These are phyloP conservation scores for Sebastes matsubarae DNA, from an alignment of 2,797 vertebrate species.

Conservation along the genomic window DNA sequence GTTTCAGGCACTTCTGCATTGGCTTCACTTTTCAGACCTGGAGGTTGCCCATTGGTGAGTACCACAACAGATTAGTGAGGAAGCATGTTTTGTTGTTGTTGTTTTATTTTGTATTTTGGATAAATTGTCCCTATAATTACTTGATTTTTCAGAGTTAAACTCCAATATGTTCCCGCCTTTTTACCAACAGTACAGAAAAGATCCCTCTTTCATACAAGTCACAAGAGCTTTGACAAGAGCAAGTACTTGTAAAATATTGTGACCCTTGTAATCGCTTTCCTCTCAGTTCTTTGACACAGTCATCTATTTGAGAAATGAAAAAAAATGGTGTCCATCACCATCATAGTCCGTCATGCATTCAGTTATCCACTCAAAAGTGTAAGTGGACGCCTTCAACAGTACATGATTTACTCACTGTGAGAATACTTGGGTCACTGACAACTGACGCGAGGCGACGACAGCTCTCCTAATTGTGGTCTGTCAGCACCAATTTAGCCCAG, in stretches of 20 bases:
- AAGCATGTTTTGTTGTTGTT: not conserved
- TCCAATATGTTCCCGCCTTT: not conserved
- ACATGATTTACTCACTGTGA: slow-evolving; percentile 44
- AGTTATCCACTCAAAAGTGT: slow-evolving; percentile 32
- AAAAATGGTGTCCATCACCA: not conserved
- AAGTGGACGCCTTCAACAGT: slow-evolving; percentile 15
- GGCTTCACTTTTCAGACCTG: not conserved
- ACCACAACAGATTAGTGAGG: too few species aligned
- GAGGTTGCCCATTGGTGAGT: not conserved
- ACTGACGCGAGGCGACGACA: slow-evolving; percentile 54
- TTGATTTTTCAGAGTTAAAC: not conserved
- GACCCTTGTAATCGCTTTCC: not conserved
- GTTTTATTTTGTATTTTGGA: not conserved
- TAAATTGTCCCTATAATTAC: not conserved
- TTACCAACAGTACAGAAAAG: not conserved
- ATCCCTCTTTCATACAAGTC: not conserved
- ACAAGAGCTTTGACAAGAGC: not conserved
- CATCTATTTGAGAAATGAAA: not conserved
- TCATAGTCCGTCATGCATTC: slow-evolving; percentile 16
- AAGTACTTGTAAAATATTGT: not conserved
- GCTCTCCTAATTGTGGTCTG: slow-evolving; percentile 76
- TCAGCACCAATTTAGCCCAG: slow-evolving; percentile 74
- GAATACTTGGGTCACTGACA: slow-evolving; percentile 66
- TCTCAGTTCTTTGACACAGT: not conserved
- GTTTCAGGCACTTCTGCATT: not conserved